Evolutionary conservation across 1,140 invertebrate species (phyloP).

Genomic region (Brachionus sp.): DNA sequence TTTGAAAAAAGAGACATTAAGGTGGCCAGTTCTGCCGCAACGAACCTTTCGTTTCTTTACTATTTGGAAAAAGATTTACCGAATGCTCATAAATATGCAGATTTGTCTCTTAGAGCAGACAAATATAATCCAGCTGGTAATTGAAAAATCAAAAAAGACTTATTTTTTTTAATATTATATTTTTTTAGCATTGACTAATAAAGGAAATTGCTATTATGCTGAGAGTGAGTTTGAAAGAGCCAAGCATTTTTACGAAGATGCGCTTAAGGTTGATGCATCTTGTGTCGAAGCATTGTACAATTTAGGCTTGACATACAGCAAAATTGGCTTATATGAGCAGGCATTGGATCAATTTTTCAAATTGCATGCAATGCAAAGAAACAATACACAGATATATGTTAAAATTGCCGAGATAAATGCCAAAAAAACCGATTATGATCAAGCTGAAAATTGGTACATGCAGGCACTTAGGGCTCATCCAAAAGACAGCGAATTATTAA

Average conservation of each 20-base stretch:
- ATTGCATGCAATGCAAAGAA: constrained; percentile 71
- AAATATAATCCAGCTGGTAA: constrained; percentile 70
- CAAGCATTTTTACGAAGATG: constrained; percentile 71
- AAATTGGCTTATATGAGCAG: constrained; percentile 69
- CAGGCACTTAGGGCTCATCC: constrained; percentile 78
- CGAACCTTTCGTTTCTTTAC: constrained; percentile 85
- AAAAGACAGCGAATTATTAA: constrained; percentile 75
- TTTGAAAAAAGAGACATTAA: constrained; percentile 81
- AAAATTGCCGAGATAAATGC: constrained; percentile 75
- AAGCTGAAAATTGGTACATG: constrained; percentile 66
- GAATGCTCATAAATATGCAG: constrained; percentile 71
- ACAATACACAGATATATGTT: constrained; percentile 78
- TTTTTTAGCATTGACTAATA: constrained; percentile 73
- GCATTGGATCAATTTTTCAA: constrained; percentile 77
- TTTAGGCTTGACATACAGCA: constrained; percentile 67
- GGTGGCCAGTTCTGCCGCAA: constrained; percentile 76
- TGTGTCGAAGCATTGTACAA: constrained; percentile 89
- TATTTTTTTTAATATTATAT: background rate
- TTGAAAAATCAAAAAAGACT: background rate
- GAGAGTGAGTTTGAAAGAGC: constrained; percentile 73
- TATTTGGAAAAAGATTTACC: constrained; percentile 75
- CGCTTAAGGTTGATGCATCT: constrained; percentile 74
- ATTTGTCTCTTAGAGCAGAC: constrained; percentile 72
- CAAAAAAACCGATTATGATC: constrained; percentile 22
- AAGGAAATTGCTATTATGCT: constrained; percentile 75